Conservation (phyloP, 2,888 invertebrate genomes). For the Athetis lepigone region DNA sequence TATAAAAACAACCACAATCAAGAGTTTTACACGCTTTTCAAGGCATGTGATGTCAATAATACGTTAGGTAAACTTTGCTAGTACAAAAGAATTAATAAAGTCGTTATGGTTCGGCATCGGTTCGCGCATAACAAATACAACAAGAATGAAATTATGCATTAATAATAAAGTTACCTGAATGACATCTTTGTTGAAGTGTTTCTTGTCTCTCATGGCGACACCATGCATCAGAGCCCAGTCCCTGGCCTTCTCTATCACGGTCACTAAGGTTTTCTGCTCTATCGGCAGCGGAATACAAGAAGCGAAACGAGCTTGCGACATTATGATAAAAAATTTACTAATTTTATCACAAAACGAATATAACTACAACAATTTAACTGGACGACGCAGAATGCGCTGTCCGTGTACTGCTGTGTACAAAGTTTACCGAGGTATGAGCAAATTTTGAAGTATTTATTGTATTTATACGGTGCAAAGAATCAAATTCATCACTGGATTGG, state of each 20-base stretch:
- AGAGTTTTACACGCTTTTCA: too few species aligned
- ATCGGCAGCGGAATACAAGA: constrained; percentile 93
- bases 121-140: too few species aligned
- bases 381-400: background rate
- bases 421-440: constrained; percentile 26
- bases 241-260: constrained; percentile 93
- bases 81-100: too few species aligned
- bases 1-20: too few species aligned
- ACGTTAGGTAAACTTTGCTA: too few species aligned
- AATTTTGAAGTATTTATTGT: constrained; percentile 39
- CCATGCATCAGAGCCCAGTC: constrained; percentile 97
- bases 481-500: constrained; percentile 9
- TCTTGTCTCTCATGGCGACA: constrained; percentile 94
- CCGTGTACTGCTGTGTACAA: constrained; percentile 9
- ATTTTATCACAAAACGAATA: constrained; percentile 2
- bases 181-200: constrained; percentile 92
- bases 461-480: constrained; percentile 18
- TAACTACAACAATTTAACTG: background rate
- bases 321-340: constrained; percentile 60
- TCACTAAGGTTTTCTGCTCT: constrained; percentile 91
- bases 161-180: constrained; percentile 84
- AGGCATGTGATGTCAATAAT: too few species aligned
- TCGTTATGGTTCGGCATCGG: too few species aligned
- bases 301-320: constrained; percentile 87
- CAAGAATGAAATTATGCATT: background rate